Conservation (phyloP, 2,888 invertebrate genomes). For the Tachina grossa region DNA sequence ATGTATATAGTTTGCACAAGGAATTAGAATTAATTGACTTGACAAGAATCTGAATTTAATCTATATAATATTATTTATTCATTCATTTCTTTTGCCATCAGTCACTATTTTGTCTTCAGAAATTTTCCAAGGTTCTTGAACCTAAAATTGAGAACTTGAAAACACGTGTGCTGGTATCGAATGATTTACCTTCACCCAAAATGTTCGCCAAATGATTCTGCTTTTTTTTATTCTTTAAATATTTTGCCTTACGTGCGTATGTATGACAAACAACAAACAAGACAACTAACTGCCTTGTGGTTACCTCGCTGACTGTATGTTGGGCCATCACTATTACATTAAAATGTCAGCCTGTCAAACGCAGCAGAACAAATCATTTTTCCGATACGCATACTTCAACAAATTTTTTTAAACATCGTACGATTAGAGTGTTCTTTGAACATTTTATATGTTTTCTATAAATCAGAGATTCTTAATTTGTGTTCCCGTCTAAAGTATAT, state of each 20-base stretch:
- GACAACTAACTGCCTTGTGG: constrained; percentile 13
- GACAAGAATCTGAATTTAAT: not conserved
- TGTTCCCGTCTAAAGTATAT: not conserved
- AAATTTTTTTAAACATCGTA: constrained; percentile 29
- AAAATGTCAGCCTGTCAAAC: constrained; percentile 72
- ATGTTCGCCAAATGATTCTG: not conserved
- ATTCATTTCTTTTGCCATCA: not conserved
- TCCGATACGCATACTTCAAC: constrained; percentile 52
- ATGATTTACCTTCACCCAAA: not conserved
- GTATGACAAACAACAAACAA: constrained; percentile 27
- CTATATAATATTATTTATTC: not conserved
- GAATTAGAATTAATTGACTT: not conserved
- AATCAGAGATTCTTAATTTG: constrained; percentile 12
- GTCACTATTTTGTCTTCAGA: not conserved
- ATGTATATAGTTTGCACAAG: not conserved
- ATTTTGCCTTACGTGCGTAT: not conserved
- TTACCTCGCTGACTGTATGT: constrained; percentile 29
- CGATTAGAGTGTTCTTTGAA: not conserved
- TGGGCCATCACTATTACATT: constrained; percentile 70
- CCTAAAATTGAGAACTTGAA: not conserved
- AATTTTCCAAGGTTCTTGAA: not conserved
- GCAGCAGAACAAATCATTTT: constrained; percentile 69
- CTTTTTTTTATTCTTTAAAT: constrained; percentile 19
- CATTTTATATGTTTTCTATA: constrained; percentile 11
- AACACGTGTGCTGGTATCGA: not conserved